phyloP scores from a whole-genome alignment of 2,113 vertebrate genomes.

The Triplophysa rosa region DNA sequence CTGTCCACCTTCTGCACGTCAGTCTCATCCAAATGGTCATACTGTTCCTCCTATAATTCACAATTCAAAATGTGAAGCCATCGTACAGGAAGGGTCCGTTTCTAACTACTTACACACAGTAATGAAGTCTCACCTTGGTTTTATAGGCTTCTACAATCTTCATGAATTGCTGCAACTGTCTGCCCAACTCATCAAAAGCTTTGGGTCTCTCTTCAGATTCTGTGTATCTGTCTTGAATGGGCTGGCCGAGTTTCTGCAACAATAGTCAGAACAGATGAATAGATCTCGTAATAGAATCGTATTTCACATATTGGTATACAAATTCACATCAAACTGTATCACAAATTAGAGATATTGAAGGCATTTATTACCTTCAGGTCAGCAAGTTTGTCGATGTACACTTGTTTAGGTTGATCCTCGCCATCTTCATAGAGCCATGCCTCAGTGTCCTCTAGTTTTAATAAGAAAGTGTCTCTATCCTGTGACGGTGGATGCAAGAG shows the following conservation, averaged over 20 bases:
- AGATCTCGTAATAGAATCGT: neutral
- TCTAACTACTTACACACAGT: neutral
- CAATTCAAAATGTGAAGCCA: neutral
- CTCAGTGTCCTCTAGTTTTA: slow-evolving; percentile 93
- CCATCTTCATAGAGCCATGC: slow-evolving; percentile 98
- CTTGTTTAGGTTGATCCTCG: slow-evolving; percentile 95
- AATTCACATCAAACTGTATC: neutral
- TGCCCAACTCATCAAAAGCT: slow-evolving; percentile 93
- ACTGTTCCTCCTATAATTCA: slow-evolving; percentile 83
- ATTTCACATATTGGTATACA: neutral
- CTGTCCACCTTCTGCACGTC: slow-evolving; percentile 90
- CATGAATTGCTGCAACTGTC: slow-evolving; percentile 95
- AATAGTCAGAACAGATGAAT: neutral
- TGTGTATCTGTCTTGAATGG: slow-evolving; percentile 85
- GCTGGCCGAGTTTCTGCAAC: slow-evolving; percentile 84
- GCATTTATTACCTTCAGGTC: slow-evolving; percentile 83
- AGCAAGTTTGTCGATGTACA: slow-evolving; percentile 91
- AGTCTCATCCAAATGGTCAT: slow-evolving; percentile 88
- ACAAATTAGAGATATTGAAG: neutral
- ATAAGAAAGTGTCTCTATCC: slow-evolving; percentile 86
- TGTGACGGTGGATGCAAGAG: slow-evolving; percentile 54
- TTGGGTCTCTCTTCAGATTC: slow-evolving; percentile 94
- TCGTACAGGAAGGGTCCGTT: neutral
- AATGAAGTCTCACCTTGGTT: slow-evolving; percentile 81
- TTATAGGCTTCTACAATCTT: slow-evolving; percentile 91